Conservation (phyloP, 2,888 invertebrate species). For the Beris morrisii region DNA sequence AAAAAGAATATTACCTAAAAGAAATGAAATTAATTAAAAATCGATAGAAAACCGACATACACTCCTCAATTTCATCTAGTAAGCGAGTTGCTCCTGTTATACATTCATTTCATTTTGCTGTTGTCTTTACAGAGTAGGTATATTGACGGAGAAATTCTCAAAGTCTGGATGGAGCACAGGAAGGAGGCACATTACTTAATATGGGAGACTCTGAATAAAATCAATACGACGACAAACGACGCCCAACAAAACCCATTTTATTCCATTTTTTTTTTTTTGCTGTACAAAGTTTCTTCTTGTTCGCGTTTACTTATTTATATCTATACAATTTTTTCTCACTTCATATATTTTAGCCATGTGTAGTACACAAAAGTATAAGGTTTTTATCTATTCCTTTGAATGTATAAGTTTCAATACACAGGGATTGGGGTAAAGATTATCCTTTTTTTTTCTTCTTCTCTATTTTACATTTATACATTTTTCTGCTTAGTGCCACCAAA, state of each 20-base stretch:
- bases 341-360: slow-evolving; percentile 22
- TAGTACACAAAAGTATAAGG: slow-evolving; percentile 8
- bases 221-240: slow-evolving; percentile 39
- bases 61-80: slow-evolving; percentile 31
- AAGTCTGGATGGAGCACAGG: slow-evolving; percentile 7
- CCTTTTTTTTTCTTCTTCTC: slow-evolving; percentile 34
- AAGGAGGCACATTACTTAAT: slow-evolving; percentile 37
- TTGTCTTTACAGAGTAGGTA: slow-evolving; percentile 33
- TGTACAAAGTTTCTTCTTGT: slow-evolving; percentile 1
- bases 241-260: slow-evolving; percentile 34
- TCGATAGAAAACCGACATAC: slow-evolving; percentile 35
- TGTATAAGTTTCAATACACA: slow-evolving; percentile 22
- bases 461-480: slow-evolving; percentile 32
- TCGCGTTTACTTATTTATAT: slow-evolving; percentile 25
- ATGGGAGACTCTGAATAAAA: slow-evolving; percentile 37
- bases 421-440: slow-evolving; percentile 35
- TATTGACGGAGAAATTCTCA: slow-evolving; percentile 17
- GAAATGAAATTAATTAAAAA: slow-evolving; percentile 35
- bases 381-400: slow-evolving; percentile 25
- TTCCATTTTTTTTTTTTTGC: slow-evolving; percentile 14
- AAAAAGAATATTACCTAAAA: not conserved
- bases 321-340: slow-evolving; percentile 29
- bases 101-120: slow-evolving; percentile 38
- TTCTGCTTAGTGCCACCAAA: slow-evolving; percentile 27
- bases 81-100: slow-evolving; percentile 28